Conservation (phyloP, 2,113 vertebrate genomes). For the Clarias batrachus region DNA sequence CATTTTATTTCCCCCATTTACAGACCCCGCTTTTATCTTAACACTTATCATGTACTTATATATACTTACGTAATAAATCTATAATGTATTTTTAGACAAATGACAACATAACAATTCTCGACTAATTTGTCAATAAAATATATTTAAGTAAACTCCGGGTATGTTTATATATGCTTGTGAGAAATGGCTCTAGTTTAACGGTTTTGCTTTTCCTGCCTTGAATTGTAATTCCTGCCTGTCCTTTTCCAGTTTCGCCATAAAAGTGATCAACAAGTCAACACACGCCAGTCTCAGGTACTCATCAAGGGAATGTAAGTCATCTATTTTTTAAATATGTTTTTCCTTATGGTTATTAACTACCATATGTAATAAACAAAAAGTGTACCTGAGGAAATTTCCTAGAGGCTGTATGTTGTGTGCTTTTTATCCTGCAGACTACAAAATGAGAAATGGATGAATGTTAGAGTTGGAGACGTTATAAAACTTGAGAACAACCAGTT, state of each 20-base stretch:
- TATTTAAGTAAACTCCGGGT: not conserved
- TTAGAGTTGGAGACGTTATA: conserved; percentile 70
- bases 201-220: not conserved
- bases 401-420: not conserved
- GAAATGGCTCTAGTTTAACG: not conserved
- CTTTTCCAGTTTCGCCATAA: conserved; percentile 71
- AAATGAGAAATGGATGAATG: conserved; percentile 75
- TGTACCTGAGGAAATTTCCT: not conserved
- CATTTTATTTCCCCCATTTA: not conserved
- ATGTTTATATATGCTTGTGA: not conserved
- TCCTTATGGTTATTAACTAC: not conserved
- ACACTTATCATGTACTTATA: not conserved
- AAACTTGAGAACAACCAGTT: conserved; percentile 78
- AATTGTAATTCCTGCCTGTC: conserved; percentile 13
- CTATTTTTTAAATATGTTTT: not conserved
- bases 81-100: not conserved
- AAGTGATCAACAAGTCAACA: conserved; percentile 73
- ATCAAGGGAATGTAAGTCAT: conserved; percentile 67
- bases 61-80: not conserved
- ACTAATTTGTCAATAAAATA: not conserved
- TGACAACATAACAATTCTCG: not conserved
- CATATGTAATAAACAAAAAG: not conserved
- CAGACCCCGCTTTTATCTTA: not conserved
- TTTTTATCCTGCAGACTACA: conserved; percentile 57
- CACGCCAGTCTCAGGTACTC: conserved; percentile 72